Evolutionary conservation across 2,797 vertebrate genomes (phyloP), one percentile per base, ranked within the genome.

Genomic region (Dicrostonyx torquatus): DNA sequence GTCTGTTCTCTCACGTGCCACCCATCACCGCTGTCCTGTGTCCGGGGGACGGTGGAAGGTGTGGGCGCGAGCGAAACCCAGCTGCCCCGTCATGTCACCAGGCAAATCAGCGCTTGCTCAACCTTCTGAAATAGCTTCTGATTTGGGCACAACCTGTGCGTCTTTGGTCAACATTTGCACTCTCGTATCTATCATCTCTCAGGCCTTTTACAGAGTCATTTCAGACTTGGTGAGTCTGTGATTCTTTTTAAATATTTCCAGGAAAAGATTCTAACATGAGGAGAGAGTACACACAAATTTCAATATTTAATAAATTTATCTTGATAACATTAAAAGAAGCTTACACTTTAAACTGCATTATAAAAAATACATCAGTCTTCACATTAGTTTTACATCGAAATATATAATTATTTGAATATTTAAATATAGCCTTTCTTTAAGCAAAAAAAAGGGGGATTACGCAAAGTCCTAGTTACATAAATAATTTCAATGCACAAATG

Each of bases 361-460:
- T 97, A 97, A 97, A 98, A 97, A 97, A 97, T 97, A 98, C 91
- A 95, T 89, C 96, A 92, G 60, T 97, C 95, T 98, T 97, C 84
- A 96, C 90, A 88, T 72, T 97, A 95, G 12, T 62, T 96, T 95
- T 96, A 48, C 97, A 97, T 93, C 88, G 97, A 98, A 98, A 98
- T 98, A 98, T 97, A 97, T 96, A 96, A 91, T 91, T 97, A 97
- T 95, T 97, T 97, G 95, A 89, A 96, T 92, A 97, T 96, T 98
- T 98, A 98, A 98, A 98, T 98, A 98, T 53, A 98, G 94, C 53
- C 97, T 79, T 94, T 95, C 96, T 97, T 97, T 95, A 97, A 82
- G 86, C 94, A 90, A 97, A 96, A 96, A 95, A 97, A 97, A 79
- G 2, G 55, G 91, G 55, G 55, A 20, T 96, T 84, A 97, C 93